Conservation (phyloP, 2,797 vertebrate genomes). For the Etheostoma perlongum region DNA sequence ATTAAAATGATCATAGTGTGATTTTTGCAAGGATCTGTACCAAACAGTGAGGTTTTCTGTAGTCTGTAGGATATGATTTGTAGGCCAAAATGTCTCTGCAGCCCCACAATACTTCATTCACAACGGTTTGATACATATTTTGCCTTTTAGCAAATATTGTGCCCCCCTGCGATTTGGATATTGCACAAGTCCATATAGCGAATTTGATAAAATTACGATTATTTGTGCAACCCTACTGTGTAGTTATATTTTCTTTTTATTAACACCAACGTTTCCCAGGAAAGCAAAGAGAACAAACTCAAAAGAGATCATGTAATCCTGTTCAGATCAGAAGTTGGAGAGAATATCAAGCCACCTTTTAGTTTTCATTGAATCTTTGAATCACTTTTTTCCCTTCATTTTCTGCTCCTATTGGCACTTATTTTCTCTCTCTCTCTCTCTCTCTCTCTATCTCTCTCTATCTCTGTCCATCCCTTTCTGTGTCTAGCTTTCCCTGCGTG, state of each 20-base stretch:
- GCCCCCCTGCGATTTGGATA: too few relatives aligned
- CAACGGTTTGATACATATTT: too few relatives aligned
- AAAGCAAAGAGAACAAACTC: conserved; percentile 5
- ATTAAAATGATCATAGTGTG: too few relatives aligned
- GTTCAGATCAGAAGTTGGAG: conserved; percentile 28
- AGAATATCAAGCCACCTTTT: conserved; percentile 39
- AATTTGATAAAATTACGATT: too few relatives aligned
- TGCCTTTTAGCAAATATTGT: too few relatives aligned
- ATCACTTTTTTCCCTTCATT: background rate
- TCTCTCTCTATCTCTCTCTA: background rate
- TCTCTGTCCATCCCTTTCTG: background rate
- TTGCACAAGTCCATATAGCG: too few relatives aligned
- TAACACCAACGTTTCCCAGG: background rate
- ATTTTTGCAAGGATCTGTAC: too few relatives aligned
- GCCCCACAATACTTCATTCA: too few relatives aligned
- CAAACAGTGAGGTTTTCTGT: too few relatives aligned
- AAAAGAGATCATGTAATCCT: conserved; percentile 12
- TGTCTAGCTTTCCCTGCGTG: background rate
- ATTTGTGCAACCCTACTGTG: background rate
- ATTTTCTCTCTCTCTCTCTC: conserved; percentile 5
- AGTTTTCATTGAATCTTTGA: conserved; percentile 47
- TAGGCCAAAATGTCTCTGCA: too few relatives aligned
- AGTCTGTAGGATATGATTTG: too few relatives aligned
- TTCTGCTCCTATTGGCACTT: conserved; percentile 15
- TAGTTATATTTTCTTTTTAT: background rate